Base-by-base conservation (phyloP, 2,888 invertebrate species). In the Meteorus cinctellus region DNA sequence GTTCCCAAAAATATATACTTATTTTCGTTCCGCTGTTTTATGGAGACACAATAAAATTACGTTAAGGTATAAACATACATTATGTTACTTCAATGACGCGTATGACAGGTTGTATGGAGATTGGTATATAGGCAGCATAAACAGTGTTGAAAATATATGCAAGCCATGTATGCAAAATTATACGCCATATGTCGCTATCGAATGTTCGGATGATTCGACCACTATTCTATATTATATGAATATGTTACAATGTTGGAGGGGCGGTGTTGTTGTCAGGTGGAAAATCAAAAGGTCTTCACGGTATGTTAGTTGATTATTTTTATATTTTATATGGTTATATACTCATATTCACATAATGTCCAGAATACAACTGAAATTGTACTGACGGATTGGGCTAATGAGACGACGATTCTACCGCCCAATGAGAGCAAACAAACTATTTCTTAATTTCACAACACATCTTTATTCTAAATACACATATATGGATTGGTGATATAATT, bases 281-380 rank as follows among this genome's bases (percentile, higher is more conserved):
- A 86, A 86, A 86, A 86, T 84, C 85, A 78, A 72, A 81, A 81
- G 82, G 84, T 82, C 78, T 84, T 82, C 80, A 81, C 77, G 81
- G 81, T 78, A 78, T 80, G 78, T 81, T 82, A 80, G 72, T 27
- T 55, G 75, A 77, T 63, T 77, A 74, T 74, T 76, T 62, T 55
- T 5, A 55, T 55, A 8, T 60, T 65, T 27, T 29, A 65, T 71
- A 34, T 16, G 31, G 16, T 31, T 71, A 60, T 59, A 59, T 51
- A 72, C n/a, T 29, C 45, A 45, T 19, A 73, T 63, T 24, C 68
- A 27, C 36, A 45, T 41, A 36, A 73, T 31, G 55, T 66, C 2
- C 6, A 55, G 24, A 55, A 19, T 55, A 72, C 27, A 48, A 71
- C 78, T 67, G 68, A 71, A 78, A 77, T 78, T 77, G 81, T 80